Evolutionary conservation across 1,140 invertebrate species (phyloP).

Genomic region (Spodoptera frugiperda): DNA sequence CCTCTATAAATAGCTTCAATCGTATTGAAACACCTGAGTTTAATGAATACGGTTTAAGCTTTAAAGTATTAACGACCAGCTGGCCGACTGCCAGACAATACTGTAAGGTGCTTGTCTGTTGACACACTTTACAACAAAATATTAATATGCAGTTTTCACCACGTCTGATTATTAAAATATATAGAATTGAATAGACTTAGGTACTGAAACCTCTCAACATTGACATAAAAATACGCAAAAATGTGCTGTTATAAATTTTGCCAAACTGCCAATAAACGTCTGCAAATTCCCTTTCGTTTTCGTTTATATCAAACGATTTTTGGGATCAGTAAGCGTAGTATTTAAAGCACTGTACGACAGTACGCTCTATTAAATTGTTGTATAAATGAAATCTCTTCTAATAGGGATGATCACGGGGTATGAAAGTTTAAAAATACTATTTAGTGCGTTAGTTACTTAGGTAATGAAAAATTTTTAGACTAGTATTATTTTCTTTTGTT

Average conservation of each 20-base stretch:
- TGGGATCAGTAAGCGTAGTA: background rate
- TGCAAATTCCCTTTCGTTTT: background rate
- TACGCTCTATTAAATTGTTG: no score
- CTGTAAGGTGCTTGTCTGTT: background rate
- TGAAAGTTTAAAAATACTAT: no score
- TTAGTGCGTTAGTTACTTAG: no score
- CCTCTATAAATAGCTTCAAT: background rate
- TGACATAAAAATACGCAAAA: background rate
- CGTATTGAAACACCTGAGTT: background rate
- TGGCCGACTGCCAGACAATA: conserved; percentile 22
- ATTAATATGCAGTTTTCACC: conserved; percentile 22
- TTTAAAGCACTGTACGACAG: background rate
- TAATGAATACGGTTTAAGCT: conserved; percentile 15
- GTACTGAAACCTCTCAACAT: no score
- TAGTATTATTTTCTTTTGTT: no score
- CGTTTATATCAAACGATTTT: conserved; percentile 9
- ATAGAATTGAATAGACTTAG: background rate
- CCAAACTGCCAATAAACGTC: conserved; percentile 19
- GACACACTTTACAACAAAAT: conserved; percentile 4
- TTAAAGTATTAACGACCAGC: conserved; percentile 36
- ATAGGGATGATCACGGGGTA: no score
- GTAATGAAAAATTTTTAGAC: no score
- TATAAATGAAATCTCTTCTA: no score
- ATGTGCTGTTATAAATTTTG: background rate
- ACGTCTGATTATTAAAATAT: background rate